Percentiles rank a stretch among this genome's conserved stretches.
These are phyloP conservation scores for Hylaeus volcanicus DNA, from an alignment of 1,140 invertebrate species.

Conservation along the genomic window DNA sequence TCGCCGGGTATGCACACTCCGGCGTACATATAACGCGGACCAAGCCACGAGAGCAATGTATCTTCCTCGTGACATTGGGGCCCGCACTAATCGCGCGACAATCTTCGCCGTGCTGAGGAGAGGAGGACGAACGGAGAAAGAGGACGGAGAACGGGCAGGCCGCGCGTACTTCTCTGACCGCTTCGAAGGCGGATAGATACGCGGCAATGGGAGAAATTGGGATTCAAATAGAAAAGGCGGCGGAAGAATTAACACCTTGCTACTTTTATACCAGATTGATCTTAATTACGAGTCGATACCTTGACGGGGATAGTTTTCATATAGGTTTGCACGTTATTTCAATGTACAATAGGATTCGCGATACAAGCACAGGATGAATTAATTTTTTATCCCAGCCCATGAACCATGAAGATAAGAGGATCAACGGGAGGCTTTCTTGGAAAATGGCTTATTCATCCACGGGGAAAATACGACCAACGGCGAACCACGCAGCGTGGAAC, in stretches of 20 bases:
- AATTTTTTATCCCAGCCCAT: conserved; percentile 7
- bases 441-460: conserved; percentile 9
- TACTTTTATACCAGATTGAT: not conserved
- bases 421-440: not conserved
- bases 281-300: not conserved
- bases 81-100: conserved; percentile 80
- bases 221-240: not conserved
- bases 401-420: not conserved
- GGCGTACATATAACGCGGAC: conserved; percentile 58
- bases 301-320: too few relatives aligned
- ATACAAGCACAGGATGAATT: conserved; percentile 4
- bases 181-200: conserved; percentile 11
- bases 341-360: too few relatives aligned
- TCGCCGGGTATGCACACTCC: conserved; percentile 53
- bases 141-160: conserved; percentile 27
- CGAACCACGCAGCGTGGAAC: not conserved
- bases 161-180: not conserved
- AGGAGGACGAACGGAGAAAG: conserved; percentile 46
- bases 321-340: too few relatives aligned
- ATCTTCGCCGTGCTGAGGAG: conserved; percentile 72
- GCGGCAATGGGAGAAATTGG: conserved; percentile 50
- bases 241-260: not conserved
- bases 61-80: conserved; percentile 78
- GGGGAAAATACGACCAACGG: not conserved
- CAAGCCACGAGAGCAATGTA: conserved; percentile 76